Conservation (phyloP, 2,888 invertebrate genomes). For the Rhabditoides inermis region DNA sequence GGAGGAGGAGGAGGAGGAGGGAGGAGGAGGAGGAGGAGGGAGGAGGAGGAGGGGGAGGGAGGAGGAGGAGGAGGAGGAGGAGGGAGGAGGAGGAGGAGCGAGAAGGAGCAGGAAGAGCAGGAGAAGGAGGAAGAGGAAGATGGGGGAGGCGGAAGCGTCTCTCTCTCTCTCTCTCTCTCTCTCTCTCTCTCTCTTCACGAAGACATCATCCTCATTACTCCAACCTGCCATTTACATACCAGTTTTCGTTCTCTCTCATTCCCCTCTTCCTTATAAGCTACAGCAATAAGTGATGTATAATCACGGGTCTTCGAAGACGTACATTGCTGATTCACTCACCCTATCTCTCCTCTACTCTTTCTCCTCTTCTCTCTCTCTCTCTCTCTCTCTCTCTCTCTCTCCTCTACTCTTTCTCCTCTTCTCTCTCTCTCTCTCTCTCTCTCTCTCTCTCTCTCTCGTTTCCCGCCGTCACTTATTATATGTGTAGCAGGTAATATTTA, state of each 20-base stretch:
- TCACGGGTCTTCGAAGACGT: too few species aligned
- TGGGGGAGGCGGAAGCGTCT: too few species aligned
- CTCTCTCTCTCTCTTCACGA: not conserved
- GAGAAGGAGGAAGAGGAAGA: too few species aligned
- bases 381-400: slow-evolving; percentile 4
- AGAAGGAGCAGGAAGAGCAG: too few species aligned
- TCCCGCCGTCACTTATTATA: not conserved
- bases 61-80: too few species aligned
- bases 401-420: slow-evolving; percentile 2
- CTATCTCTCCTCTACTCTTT: slow-evolving; percentile 4
- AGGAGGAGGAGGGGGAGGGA: too few species aligned
- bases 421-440: slow-evolving; percentile 8
- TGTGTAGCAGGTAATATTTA: too few species aligned
- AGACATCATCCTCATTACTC: not conserved
- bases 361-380: slow-evolving; percentile 2
- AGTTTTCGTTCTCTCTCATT: slow-evolving; percentile 1
- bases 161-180: not conserved
- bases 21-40: too few species aligned
- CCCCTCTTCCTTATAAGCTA: slow-evolving; percentile 5
- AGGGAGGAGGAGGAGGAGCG: too few species aligned
- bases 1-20: too few species aligned
- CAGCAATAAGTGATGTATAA: too few species aligned
- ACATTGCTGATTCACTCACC: too few species aligned
- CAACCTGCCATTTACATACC: not conserved
- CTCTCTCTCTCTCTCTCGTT: slow-evolving; percentile 3